These are phyloP conservation scores for Hypomecis punctinalis DNA, from an alignment of 2,888 invertebrate genomes.

Conservation along the genomic window DNA sequence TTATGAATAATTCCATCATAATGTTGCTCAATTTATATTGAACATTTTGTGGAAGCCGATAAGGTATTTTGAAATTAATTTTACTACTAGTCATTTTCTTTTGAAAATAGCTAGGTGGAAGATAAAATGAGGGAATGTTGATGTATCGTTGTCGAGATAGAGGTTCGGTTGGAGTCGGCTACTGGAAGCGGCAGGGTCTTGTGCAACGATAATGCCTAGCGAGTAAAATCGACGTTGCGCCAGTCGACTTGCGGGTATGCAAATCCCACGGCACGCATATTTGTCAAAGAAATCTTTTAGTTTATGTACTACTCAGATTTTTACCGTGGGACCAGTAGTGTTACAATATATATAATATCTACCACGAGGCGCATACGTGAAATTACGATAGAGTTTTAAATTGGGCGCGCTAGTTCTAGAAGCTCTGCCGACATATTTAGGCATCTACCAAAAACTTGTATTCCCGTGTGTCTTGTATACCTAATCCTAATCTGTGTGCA, in stretches of 20 bases:
- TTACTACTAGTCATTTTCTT: conserved; percentile 82
- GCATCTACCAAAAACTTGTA: conserved; percentile 12
- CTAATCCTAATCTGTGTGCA: conserved; percentile 6
- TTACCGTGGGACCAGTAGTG: conserved; percentile 69
- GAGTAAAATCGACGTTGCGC: conserved; percentile 36
- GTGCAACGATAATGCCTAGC: conserved; percentile 31
- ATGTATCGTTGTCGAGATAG: conserved; percentile 43
- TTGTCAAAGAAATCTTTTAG: conserved; percentile 47
- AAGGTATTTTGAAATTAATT: conserved; percentile 66
- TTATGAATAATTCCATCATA: conserved; percentile 82
- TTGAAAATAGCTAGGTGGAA: conserved; percentile 80
- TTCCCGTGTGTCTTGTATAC: conserved; percentile 8
- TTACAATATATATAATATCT: conserved; percentile 50
- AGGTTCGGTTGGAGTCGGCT: conserved; percentile 26
- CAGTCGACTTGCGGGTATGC: conserved; percentile 44
- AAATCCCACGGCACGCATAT: conserved; percentile 47
- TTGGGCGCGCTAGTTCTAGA: conserved; percentile 14
- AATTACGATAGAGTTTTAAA: conserved; percentile 2
- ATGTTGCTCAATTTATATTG: conserved; percentile 81
- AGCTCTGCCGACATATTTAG: conserved; percentile 11
- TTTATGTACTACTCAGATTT: conserved; percentile 61
- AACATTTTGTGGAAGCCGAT: conserved; percentile 76
- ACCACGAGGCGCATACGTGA: conserved; percentile 36
- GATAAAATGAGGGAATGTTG: conserved; percentile 56
- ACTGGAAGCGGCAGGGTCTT: conserved; percentile 40